Base-by-base conservation (phyloP, 2,888 invertebrate species). In the Smittia aterrima region DNA sequence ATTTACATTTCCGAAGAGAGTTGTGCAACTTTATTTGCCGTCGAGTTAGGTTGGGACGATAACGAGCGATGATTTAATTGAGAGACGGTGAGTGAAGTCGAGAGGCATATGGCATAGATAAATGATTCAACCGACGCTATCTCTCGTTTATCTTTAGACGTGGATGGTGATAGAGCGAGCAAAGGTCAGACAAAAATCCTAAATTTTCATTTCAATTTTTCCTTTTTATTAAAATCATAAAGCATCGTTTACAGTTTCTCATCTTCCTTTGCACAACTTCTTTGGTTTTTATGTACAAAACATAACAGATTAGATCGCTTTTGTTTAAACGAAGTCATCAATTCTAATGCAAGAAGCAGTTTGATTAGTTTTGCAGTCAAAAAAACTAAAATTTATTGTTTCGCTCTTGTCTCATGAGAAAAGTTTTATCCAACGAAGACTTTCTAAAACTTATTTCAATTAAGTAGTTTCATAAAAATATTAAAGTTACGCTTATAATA, bases 221-320 rank as follows among this genome's bases (percentile, higher is more conserved):
- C 9, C 38, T 38, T 58, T 58, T 58, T 58, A 58, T 58, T 18
- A 58, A 58, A 58, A 58, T 22, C 20, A 58, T 58, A 58, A 58
- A 58, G 58, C 18, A 13, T 58, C 22, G 18, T 58, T n/a, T 58
- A 20, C 58, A 58, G 16, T 58, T 47, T 58, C 22, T 7, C 58
- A 58, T 58, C 47, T n/a, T 58, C 22, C 22, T 13, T 58, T 58
- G 13, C 47, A 32, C 32, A 47, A 22, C 22, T 58, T 58, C 58
- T 58, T 58, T 58, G 58, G 58, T 58, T 58, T 47, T 58, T 58
- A 58, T 58, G 22, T 58, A 58, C 58, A 58, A 58, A 58, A 58
- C 58, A 22, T 58, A 58, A 58, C 58, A 58, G 58, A 6, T 58
- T n/a, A 2, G 3, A 20, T 58, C 58, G 58, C n/a, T 58, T 22